Percentiles rank a stretch among this genome's conserved stretches.
Conservation (phyloP, 2,113 vertebrate species). For the Eleginops maclovinus region DNA sequence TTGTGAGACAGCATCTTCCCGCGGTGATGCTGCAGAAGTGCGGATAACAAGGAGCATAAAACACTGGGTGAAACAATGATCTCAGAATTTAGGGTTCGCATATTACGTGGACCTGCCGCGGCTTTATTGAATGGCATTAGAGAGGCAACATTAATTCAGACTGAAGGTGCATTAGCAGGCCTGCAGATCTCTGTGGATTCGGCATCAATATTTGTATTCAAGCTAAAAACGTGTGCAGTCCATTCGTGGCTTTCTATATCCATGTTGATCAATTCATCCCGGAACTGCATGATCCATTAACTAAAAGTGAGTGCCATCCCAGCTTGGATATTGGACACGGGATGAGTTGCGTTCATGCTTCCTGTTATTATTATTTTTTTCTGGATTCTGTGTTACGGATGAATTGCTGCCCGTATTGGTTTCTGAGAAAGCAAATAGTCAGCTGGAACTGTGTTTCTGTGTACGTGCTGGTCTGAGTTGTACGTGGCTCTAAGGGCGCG, state of each 20-base stretch:
- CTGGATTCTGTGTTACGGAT: background rate
- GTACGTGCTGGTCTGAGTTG: constrained; percentile 16
- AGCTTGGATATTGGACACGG: background rate
- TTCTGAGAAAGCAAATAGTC: constrained; percentile 41
- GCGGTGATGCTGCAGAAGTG: constrained; percentile 69
- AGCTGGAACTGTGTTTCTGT: constrained; percentile 22
- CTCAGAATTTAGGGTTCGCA: constrained; percentile 45
- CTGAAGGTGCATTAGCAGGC: constrained; percentile 47
- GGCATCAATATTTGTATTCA: constrained; percentile 43
- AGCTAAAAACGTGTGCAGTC: constrained; percentile 46
- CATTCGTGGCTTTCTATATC: constrained; percentile 16
- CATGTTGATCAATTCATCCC: constrained; percentile 35
- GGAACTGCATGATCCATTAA: constrained; percentile 33
- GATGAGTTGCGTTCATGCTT: constrained; percentile 12
- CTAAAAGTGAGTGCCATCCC: constrained; percentile 39
- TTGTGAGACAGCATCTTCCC: constrained; percentile 49
- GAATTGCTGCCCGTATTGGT: constrained; percentile 28
- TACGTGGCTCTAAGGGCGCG: constrained; percentile 23
- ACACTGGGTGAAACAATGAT: constrained; percentile 42
- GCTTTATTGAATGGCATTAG: constrained; percentile 17
- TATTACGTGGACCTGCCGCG: constrained; percentile 55
- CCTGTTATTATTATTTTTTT: background rate
- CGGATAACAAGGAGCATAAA: constrained; percentile 32
- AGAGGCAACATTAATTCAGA: constrained; percentile 35
- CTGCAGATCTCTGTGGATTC: constrained; percentile 27